Conservation (phyloP, 2,113 vertebrate species). For the Tor tambroides region DNA sequence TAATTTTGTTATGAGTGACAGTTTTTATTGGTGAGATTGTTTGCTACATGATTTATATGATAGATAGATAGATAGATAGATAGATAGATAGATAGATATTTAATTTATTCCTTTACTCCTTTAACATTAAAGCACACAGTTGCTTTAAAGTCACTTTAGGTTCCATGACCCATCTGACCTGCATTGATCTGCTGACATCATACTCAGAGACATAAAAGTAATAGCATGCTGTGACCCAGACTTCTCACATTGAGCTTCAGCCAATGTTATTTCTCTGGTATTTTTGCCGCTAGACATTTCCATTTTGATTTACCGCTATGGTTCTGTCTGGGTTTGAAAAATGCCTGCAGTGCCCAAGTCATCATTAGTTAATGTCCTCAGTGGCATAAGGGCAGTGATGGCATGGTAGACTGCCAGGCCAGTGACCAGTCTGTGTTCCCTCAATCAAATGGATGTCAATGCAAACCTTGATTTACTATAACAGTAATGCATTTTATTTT, state of each 20-base stretch:
- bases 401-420: not conserved
- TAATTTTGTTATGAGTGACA: not conserved
- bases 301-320: slow-evolving; percentile 34
- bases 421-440: not conserved
- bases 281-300: slow-evolving; percentile 48
- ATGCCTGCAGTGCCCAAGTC: slow-evolving; percentile 40
- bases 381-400: slow-evolving; percentile 12
- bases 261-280: slow-evolving; percentile 44
- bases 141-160: slow-evolving; percentile 7
- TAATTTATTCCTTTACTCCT: not conserved
- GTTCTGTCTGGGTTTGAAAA: slow-evolving; percentile 44
- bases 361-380: slow-evolving; percentile 46
- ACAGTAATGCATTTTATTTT: not conserved
- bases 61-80: too few relatives aligned
- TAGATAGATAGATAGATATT: not conserved
- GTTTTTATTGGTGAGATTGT: not conserved
- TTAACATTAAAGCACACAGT: not conserved
- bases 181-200: slow-evolving; percentile 35
- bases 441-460: not conserved
- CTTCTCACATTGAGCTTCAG: slow-evolving; percentile 40
- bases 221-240: slow-evolving; percentile 31
- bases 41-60: not conserved
- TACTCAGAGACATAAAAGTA: slow-evolving; percentile 34
- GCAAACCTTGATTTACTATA: not conserved
- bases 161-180: slow-evolving; percentile 6